Conservation (phyloP, 1,140 invertebrate species). For the Caenorhabditis remanei region DNA sequence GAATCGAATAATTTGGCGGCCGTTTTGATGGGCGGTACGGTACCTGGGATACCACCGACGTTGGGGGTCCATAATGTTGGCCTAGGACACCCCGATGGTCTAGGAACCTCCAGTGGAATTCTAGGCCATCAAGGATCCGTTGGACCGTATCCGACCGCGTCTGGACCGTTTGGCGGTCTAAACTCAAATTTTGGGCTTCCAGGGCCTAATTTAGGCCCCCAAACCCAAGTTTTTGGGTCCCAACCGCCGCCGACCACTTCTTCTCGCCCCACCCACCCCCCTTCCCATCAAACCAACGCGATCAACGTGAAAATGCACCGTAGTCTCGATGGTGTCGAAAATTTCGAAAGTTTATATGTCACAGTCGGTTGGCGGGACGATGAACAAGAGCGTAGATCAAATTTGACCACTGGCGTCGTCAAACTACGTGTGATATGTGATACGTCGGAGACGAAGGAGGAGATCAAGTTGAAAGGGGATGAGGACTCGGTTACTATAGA, state of each 20-base stretch:
- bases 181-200: too few relatives aligned
- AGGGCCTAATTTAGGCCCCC: too few relatives aligned
- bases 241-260: too few relatives aligned
- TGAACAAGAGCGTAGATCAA: background rate
- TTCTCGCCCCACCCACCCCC: too few relatives aligned
- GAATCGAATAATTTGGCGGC: background rate
- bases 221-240: too few relatives aligned
- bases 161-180: background rate
- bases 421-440: constrained; percentile 42
- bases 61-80: background rate
- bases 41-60: background rate
- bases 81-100: background rate
- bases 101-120: too few relatives aligned
- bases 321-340: constrained; percentile 49
- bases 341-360: constrained; percentile 41
- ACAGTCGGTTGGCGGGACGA: constrained; percentile 19
- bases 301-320: constrained; percentile 57
- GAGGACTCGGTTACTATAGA: constrained; percentile 58
- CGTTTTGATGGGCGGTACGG: background rate
- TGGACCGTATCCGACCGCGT: background rate
- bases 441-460: constrained; percentile 36
- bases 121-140: too few relatives aligned
- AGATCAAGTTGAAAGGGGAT: constrained; percentile 14
- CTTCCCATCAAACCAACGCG: background rate
- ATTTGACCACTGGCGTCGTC: constrained; percentile 35